These are phyloP conservation scores for Calonectris borealis DNA, from an alignment of 2,113 vertebrate species.

Conservation along the genomic window DNA sequence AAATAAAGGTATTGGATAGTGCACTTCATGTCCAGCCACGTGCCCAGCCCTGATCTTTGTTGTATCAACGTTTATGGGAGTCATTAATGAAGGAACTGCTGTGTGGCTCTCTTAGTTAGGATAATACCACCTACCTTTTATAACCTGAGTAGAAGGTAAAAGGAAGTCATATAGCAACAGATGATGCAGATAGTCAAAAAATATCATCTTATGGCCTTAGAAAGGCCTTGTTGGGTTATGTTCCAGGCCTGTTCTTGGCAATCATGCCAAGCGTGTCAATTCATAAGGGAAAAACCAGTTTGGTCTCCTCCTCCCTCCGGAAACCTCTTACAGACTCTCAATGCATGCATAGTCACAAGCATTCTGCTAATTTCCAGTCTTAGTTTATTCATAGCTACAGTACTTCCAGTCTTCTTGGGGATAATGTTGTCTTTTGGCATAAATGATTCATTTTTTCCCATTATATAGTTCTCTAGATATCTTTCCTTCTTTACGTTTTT, in stretches of 20 bases:
- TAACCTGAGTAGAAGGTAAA: background rate
- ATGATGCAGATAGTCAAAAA: background rate
- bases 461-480: background rate
- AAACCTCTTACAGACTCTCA: background rate
- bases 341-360: background rate
- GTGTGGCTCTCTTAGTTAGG: background rate
- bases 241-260: background rate
- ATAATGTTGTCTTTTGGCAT: background rate
- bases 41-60: background rate
- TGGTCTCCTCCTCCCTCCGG: background rate
- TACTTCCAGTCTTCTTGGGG: background rate
- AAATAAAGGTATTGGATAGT: background rate
- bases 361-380: background rate
- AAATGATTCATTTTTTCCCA: background rate
- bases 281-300: background rate
- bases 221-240: background rate
- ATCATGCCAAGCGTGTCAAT: rapidly evolving
- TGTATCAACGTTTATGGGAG: background rate
- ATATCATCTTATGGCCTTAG: background rate
- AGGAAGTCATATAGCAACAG: background rate
- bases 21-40: rapidly evolving
- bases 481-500: background rate
- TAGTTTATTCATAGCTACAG: background rate
- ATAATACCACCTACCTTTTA: background rate
- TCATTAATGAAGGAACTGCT: background rate